Evolutionary conservation across 1,140 invertebrate genomes (phyloP).

Genomic region (Melitaea cinxia): DNA sequence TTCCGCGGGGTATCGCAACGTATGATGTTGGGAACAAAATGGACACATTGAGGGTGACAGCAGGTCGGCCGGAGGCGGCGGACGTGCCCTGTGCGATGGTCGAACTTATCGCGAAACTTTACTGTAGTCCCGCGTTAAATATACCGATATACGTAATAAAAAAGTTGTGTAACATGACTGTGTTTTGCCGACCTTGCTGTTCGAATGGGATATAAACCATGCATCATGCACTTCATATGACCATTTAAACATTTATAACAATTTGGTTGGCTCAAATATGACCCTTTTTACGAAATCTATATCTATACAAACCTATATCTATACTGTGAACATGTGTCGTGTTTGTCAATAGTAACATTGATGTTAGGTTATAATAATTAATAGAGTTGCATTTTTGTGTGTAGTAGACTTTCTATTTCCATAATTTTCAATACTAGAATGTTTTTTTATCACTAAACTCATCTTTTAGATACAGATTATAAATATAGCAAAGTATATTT

Average conservation of each 20-base stretch:
- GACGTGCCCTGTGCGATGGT: slow-evolving; percentile 45
- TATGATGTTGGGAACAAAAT: slow-evolving; percentile 64
- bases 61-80: slow-evolving; percentile 54
- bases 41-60: slow-evolving; percentile 65
- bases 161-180: slow-evolving; percentile 71
- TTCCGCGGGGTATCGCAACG: slow-evolving; percentile 54
- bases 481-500: too few species aligned
- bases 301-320: not conserved
- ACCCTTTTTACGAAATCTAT: not conserved
- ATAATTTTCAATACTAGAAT: not conserved
- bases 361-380: slow-evolving; percentile 1
- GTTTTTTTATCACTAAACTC: not conserved
- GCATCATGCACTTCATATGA: slow-evolving; percentile 28
- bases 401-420: not conserved
- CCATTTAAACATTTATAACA: not conserved
- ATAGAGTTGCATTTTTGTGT: not conserved
- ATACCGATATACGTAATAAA: slow-evolving; percentile 42
- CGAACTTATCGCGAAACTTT: slow-evolving; percentile 21
- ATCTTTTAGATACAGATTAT: not conserved
- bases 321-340: slow-evolving; percentile 30
- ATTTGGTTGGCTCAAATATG: not conserved
- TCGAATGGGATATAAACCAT: slow-evolving; percentile 49
- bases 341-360: slow-evolving; percentile 29
- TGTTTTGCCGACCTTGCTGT: slow-evolving; percentile 66
- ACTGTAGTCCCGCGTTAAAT: slow-evolving; percentile 31